These are phyloP conservation scores for Polyommatus iphigenia DNA, from an alignment of 2,888 invertebrate genomes.

Conservation along the genomic window DNA sequence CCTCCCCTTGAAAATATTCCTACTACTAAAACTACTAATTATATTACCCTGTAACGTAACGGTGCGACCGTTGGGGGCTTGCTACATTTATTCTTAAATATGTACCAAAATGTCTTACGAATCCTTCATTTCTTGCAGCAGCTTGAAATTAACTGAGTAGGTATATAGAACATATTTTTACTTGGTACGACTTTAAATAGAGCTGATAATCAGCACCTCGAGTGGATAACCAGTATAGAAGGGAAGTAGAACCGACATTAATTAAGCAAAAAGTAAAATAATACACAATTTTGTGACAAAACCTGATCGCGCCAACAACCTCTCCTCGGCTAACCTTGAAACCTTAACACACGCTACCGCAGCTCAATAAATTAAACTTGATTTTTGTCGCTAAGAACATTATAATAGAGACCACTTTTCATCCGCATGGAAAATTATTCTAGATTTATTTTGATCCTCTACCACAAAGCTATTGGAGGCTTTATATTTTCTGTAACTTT, in stretches of 20 bases:
- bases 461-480: background rate
- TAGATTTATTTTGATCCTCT: background rate
- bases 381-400: slow-evolving; percentile 22
- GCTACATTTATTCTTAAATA: background rate
- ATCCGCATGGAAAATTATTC: background rate
- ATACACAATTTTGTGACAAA: slow-evolving; percentile 29
- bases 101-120: background rate
- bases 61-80: background rate
- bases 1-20: background rate
- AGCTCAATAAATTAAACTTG: slow-evolving; percentile 28
- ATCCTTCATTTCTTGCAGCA: background rate
- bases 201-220: background rate
- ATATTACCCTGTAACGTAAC: no score
- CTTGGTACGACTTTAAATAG: background rate
- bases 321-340: slow-evolving; percentile 24
- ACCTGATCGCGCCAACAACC: slow-evolving; percentile 31
- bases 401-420: slow-evolving; percentile 5
- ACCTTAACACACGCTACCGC: slow-evolving; percentile 24
- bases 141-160: background rate
- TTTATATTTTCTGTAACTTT: background rate
- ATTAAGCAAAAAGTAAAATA: slow-evolving; percentile 31
- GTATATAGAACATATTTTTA: background rate
- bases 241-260: slow-evolving; percentile 28
- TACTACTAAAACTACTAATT: no score
- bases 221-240: slow-evolving; percentile 15